These are phyloP conservation scores for Corydoras sp. DNA, from an alignment of 2,113 vertebrate genomes.

Conservation along the genomic window DNA sequence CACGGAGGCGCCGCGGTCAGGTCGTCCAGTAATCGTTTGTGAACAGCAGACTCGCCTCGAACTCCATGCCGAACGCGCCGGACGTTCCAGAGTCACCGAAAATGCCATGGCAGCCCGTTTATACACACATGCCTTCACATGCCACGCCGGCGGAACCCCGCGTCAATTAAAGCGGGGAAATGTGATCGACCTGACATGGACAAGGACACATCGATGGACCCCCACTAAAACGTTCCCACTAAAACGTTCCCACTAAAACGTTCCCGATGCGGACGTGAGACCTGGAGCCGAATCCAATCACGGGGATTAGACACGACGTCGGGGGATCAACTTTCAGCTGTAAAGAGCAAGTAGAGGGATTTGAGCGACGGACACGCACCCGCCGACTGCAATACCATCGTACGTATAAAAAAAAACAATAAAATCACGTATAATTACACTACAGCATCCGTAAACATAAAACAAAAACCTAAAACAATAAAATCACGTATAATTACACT, in stretches of 20 bases:
- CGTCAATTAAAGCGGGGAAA: not conserved
- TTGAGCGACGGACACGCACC: constrained; percentile 2
- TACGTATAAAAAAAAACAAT: no score
- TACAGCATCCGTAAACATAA: no score
- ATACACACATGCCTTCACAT: not conserved
- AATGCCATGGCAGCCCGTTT: not conserved
- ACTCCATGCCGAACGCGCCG: constrained; percentile 5
- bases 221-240: no score
- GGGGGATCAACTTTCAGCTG: constrained; percentile 5
- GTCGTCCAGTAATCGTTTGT: constrained; percentile 19
- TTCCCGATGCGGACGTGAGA: not conserved
- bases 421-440: no score
- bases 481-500: no score
- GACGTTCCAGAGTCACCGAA: not conserved
- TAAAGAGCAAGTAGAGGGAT: constrained; percentile 18
- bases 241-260: not conserved
- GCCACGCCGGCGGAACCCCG: not conserved
- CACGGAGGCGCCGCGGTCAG: constrained; percentile 4
- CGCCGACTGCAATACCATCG: not conserved
- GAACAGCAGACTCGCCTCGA: constrained; percentile 19
- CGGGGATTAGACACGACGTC: not conserved
- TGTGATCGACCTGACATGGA: no score
- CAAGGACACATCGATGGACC: not conserved
- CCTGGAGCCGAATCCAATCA: not conserved
- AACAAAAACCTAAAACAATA: no score